Conservation (phyloP, 1,140 invertebrate species). For the Drosophila takahashii region DNA sequence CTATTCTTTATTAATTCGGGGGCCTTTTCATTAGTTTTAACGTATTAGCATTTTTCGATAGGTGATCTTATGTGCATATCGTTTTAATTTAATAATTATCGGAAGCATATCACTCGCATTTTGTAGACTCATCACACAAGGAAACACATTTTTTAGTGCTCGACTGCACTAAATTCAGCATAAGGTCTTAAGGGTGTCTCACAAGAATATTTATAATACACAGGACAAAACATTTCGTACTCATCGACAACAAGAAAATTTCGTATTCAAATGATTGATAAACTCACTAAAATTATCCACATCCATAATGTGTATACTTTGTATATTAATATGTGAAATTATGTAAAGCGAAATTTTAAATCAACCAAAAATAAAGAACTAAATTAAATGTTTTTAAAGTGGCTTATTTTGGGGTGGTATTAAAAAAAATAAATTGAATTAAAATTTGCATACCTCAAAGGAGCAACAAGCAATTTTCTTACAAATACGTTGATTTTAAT, state of each 20-base stretch:
- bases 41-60: constrained; percentile 70
- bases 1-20: constrained; percentile 41
- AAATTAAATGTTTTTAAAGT: constrained; percentile 51
- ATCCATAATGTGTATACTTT: neutral
- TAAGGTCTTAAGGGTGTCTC: constrained; percentile 76
- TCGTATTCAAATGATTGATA: constrained; percentile 12
- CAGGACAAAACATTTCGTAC: constrained; percentile 48
- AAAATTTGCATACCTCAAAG: too few relatives aligned
- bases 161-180: constrained; percentile 23
- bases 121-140: constrained; percentile 60
- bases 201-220: constrained; percentile 71
- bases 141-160: constrained; percentile 8
- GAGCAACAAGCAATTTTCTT: too few relatives aligned
- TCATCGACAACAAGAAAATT: constrained; percentile 39
- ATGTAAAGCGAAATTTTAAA: constrained; percentile 55
- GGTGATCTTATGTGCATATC: constrained; percentile 72
- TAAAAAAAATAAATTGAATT: too few relatives aligned
- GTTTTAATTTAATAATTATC: constrained; percentile 78
- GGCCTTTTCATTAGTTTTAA: constrained; percentile 38
- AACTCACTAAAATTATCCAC: constrained; percentile 19
- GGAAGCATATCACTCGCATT: constrained; percentile 79
- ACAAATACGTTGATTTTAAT: too few relatives aligned
- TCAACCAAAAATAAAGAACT: constrained; percentile 63
- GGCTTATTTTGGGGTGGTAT: neutral
- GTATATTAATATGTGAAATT: constrained; percentile 16